Percentiles rank a stretch among this genome's conserved stretches.
Conservation (phyloP, 2,888 invertebrate species). For the Lymantria monacha region DNA sequence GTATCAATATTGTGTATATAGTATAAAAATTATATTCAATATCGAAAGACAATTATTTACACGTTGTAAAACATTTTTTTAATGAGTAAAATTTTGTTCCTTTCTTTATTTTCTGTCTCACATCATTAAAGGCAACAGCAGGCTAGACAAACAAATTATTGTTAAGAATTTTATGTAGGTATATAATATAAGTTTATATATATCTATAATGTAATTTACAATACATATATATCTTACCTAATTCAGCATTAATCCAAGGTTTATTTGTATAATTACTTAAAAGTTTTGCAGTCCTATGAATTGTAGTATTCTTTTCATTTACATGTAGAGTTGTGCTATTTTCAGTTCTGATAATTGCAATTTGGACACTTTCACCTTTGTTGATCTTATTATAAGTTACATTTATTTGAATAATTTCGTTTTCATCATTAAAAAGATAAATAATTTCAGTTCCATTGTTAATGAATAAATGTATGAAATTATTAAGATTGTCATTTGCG, state of each 20-base stretch:
- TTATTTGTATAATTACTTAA: conserved; percentile 91
- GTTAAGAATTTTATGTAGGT: too few relatives aligned
- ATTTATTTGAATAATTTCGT: conserved; percentile 90
- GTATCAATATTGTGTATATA: too few relatives aligned
- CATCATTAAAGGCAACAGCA: too few relatives aligned
- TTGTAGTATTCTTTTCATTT: conserved; percentile 88
- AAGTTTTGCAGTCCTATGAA: conserved; percentile 86
- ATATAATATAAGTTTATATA: too few relatives aligned
- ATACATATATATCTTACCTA: too few relatives aligned
- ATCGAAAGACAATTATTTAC: too few relatives aligned
- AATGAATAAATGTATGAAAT: conserved; percentile 94
- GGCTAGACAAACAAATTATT: too few relatives aligned
- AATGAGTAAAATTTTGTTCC: too few relatives aligned
- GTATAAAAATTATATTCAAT: too few relatives aligned
- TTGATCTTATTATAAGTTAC: conserved; percentile 88
- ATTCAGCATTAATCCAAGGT: conserved; percentile 92
- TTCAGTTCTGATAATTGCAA: conserved; percentile 90
- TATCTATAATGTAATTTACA: too few relatives aligned
- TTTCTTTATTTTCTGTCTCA: too few relatives aligned
- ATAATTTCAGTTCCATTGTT: conserved; percentile 90
- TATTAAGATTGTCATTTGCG: conserved; percentile 95
- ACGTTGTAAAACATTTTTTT: too few relatives aligned
- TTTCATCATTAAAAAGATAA: conserved; percentile 91
- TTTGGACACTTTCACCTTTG: conserved; percentile 92
- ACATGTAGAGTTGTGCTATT: conserved; percentile 90